Evolutionary conservation across 2,888 invertebrate species (phyloP), one percentile per base, ranked within the genome.

Genomic region (Xanthia togata): DNA sequence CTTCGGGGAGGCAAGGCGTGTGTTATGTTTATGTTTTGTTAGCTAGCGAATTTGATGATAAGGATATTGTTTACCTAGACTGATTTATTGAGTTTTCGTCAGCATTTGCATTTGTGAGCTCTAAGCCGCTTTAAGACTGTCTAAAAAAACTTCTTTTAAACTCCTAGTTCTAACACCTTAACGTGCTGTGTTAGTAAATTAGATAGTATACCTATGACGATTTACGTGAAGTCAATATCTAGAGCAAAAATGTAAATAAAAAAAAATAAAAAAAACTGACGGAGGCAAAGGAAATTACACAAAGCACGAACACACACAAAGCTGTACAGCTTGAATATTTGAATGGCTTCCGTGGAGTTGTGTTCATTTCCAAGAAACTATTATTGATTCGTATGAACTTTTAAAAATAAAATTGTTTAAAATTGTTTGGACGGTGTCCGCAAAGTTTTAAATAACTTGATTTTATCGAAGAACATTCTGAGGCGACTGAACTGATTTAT

Each of bases 91-190:
- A 23, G 41, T 20, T 35, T 44, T 8, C 17, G 23, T 44, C 6
- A 47, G 41, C 6, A 60, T 31, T 44, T 12, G 44, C 4, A 44
- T 67, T 31, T 26, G 31, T 53, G 65, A 71, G 55, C 59, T 69
- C n/a, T 38, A 76, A 62, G 55, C 59, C 31, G 26, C 5, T 78
- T 76, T 77, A 76, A 77, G 60, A 76, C 71, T 74, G n/a, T 59
- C n/a, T 23, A 71, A 79, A 76, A 23, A 65, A 79, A 78, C 70
- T 64, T 79, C 69, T 77, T 64, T 47, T 55, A 35, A 85, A 78
- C 50, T 67, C 23, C 63, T 78, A 85, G 68, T 76, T 80, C 41
- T 69, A 69, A 83, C 67, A 69, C 57, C 47, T 73, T 60, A 55
- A 78, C 70, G 57, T 67, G 53, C 14, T 17, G n/a, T 50, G 76